Conservation (phyloP, 2,113 vertebrate species). For the Ovis canadensis region DNA sequence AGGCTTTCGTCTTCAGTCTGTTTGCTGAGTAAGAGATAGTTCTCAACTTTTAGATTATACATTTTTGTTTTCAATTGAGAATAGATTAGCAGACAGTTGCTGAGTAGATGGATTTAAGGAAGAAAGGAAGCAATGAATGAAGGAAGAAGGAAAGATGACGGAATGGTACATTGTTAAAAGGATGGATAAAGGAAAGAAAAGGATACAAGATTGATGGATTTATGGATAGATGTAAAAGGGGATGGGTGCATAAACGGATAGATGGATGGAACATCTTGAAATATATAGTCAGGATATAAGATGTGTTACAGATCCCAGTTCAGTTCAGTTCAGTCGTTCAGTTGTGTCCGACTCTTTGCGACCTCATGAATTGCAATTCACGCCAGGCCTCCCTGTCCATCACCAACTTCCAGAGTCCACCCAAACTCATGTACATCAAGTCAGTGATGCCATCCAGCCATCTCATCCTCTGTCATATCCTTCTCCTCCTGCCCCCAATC, state of each 20-base stretch:
- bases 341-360: fast-evolving
- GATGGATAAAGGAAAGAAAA: background rate
- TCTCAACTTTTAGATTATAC: background rate
- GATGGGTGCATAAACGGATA: background rate
- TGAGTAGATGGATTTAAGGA: background rate
- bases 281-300: background rate
- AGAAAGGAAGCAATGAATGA: background rate
- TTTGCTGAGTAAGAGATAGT: background rate
- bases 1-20: background rate
- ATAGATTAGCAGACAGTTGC: background rate
- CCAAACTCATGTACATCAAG: too few species aligned
- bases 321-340: too few species aligned
- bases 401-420: too few species aligned
- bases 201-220: background rate
- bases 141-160: background rate
- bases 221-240: fast-evolving
- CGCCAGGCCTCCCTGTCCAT: too few species aligned
- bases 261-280: background rate
- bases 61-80: background rate
- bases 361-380: too few species aligned
- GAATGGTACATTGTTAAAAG: background rate
- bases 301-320: background rate
- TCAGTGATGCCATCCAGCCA: too few species aligned
- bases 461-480: too few species aligned
- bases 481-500: too few species aligned